Percentiles rank a stretch among this genome's conserved stretches.
Evolutionary conservation across 1,140 invertebrate species (phyloP).

Genomic region (Leptinotarsa defecta): DNA sequence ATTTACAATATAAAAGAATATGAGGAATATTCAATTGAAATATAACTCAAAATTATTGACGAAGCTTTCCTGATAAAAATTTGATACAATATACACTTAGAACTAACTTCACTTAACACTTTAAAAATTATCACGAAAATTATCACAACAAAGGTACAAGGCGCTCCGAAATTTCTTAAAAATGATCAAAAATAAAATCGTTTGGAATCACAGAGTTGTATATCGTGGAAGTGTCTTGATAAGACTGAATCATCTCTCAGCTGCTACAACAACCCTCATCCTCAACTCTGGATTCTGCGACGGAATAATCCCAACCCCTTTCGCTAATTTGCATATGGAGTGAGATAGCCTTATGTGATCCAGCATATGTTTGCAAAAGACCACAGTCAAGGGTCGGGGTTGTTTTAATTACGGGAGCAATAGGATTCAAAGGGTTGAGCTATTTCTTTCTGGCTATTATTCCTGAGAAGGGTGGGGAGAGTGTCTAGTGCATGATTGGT

Average conservation of each 20-base stretch:
- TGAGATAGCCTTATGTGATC: background rate
- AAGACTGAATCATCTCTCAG: conserved; percentile 8
- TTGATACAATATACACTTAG: no score
- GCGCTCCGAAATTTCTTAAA: background rate
- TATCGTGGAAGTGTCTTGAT: conserved; percentile 8
- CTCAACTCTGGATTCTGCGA: conserved; percentile 1
- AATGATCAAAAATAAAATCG: background rate
- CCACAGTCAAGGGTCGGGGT: background rate
- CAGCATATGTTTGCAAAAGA: conserved; percentile 8
- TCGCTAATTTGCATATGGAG: conserved; percentile 21
- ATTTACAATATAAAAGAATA: no score
- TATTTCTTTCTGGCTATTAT: background rate
- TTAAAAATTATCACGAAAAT: background rate
- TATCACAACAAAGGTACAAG: conserved; percentile 14
- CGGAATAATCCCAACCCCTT: conserved; percentile 1
- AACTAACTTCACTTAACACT: conserved; percentile 3
- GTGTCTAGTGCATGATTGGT: conserved; percentile 3
- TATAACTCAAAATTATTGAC: no score
- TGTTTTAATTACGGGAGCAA: conserved; percentile 13
- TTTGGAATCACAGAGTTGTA: background rate
- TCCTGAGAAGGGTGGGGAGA: background rate
- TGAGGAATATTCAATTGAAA: no score
- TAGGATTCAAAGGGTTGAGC: conserved; percentile 25
- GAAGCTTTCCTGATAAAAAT: no score
- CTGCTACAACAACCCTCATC: background rate